These are phyloP conservation scores for Pogonocichla stellata DNA, from an alignment of 2,113 vertebrate species.

Conservation along the genomic window DNA sequence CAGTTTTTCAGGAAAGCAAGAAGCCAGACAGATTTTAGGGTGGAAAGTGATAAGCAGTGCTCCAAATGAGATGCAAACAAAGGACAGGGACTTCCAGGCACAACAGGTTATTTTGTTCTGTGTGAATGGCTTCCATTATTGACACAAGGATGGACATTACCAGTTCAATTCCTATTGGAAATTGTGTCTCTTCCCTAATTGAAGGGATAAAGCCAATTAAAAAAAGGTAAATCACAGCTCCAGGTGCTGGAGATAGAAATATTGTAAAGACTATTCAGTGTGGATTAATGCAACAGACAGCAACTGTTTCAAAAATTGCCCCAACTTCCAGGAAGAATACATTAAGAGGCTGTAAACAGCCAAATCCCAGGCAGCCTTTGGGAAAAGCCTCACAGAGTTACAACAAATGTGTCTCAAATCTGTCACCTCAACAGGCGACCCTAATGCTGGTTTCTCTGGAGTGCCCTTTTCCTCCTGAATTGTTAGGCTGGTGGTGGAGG, in stretches of 20 bases:
- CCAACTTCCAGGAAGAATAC: background rate
- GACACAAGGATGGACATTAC: background rate
- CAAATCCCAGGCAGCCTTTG: background rate
- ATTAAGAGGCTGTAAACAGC: background rate
- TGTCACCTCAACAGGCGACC: background rate
- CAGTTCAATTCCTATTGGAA: background rate
- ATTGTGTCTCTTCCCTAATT: accelerated
- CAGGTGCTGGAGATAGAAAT: background rate
- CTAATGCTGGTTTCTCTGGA: background rate
- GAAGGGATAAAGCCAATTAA: background rate
- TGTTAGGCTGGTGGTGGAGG: background rate
- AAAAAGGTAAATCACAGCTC: background rate
- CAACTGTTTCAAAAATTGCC: background rate
- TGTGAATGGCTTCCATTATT: background rate
- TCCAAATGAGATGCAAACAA: background rate
- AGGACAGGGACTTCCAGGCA: background rate
- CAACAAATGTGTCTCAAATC: background rate
- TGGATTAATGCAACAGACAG: background rate
- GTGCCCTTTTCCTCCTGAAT: background rate
- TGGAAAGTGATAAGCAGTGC: background rate
- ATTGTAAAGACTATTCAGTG: background rate
- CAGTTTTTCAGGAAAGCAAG: background rate
- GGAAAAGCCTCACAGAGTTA: accelerated
- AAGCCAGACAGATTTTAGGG: background rate
- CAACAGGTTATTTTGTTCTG: background rate